phyloP scores from a whole-genome alignment of 2,113 vertebrate genomes.

The Pelvicachromis taeniatus region DNA sequence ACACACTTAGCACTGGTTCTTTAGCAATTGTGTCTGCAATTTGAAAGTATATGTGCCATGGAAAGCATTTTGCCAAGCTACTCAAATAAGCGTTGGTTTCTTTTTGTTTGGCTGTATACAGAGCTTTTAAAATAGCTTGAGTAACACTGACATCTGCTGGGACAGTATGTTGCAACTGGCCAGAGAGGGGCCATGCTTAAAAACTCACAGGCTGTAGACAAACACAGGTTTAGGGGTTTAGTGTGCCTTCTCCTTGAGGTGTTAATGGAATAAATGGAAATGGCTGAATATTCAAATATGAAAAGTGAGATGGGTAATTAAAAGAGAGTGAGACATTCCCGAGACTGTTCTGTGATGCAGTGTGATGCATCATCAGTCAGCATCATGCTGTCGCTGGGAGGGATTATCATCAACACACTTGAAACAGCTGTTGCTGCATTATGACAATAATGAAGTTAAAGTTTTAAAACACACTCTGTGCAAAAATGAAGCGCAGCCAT shows the following conservation, averaged over 20 bases:
- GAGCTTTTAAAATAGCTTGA: slow-evolving; percentile 51
- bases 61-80: not conserved
- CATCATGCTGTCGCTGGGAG: not conserved
- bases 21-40: not conserved
- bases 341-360: not conserved
- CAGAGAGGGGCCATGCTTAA: not conserved
- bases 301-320: not conserved
- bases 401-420: not conserved
- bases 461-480: not conserved
- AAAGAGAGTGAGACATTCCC: not conserved
- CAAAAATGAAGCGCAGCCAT: not conserved
- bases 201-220: not conserved
- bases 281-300: not conserved
- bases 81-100: not conserved
- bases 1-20: not conserved
- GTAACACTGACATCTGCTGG: slow-evolving; percentile 81
- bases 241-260: not conserved
- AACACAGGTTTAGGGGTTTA: not conserved
- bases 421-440: not conserved
- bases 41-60: not conserved
- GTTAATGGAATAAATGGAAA: not conserved
- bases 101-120: not conserved
- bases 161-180: slow-evolving; percentile 17
- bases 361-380: not conserved
- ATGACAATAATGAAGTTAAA: not conserved